Evolutionary conservation across 2,113 vertebrate species (phyloP).

Genomic region (Toxotes jaculatrix): DNA sequence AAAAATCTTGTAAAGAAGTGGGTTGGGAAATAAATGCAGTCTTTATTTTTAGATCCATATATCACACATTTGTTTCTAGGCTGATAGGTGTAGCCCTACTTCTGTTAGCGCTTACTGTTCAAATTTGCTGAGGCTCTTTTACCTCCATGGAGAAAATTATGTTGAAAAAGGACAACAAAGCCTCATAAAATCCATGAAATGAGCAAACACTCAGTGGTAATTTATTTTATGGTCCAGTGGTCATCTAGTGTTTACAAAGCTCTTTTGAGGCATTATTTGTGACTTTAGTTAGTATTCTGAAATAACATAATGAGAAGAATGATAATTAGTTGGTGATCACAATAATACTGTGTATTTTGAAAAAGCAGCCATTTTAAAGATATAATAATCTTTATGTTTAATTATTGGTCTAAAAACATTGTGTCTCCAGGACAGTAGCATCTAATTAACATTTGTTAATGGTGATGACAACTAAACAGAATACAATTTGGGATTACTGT

Average conservation of each 20-base stretch:
- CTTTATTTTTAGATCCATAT: conserved; percentile 35
- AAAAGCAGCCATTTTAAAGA: background rate
- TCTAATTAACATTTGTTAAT: background rate
- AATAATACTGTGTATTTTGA: background rate
- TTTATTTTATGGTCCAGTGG: conserved; percentile 5
- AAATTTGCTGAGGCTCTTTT: conserved; percentile 45
- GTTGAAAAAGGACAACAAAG: conserved; percentile 27
- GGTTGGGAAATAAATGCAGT: conserved; percentile 39
- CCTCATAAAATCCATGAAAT: conserved; percentile 28
- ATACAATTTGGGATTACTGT: background rate
- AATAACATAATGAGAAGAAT: background rate
- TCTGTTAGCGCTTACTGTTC: conserved; percentile 37
- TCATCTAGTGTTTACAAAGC: conserved; percentile 12
- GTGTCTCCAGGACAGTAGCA: background rate
- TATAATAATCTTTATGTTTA: no score
- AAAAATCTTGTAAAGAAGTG: conserved; percentile 5
- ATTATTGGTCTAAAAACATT: background rate
- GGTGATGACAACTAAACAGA: background rate
- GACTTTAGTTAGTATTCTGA: background rate
- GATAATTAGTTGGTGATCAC: background rate
- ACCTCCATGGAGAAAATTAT: conserved; percentile 17
- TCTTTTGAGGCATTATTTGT: background rate
- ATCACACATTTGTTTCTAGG: conserved; percentile 33
- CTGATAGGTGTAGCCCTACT: conserved; percentile 24
- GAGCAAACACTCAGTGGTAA: background rate